Conservation (phyloP, 2,113 vertebrate species). For the Thamnaconus septentrionalis region DNA sequence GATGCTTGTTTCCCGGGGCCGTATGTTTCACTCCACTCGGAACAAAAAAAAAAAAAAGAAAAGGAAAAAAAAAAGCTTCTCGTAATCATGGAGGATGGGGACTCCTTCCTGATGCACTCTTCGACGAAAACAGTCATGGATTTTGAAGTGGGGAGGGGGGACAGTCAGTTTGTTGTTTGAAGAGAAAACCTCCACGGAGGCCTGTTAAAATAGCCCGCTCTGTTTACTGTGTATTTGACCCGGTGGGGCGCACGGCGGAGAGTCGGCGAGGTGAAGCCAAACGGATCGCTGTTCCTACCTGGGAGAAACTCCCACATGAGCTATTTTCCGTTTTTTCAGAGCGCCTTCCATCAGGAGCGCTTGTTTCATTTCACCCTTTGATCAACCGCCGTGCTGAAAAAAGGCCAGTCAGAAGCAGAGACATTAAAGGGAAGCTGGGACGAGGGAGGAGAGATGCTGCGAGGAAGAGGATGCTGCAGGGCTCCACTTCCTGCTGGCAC, state of each 20-base stretch:
- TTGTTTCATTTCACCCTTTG: constrained; percentile 54
- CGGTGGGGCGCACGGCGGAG: constrained; percentile 27
- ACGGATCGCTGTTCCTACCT: constrained; percentile 45
- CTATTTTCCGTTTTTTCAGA: constrained; percentile 49
- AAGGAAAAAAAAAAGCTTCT: constrained; percentile 3
- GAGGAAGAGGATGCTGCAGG: neutral
- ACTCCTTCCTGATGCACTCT: constrained; percentile 17
- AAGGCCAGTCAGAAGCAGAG: constrained; percentile 7
- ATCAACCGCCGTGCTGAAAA: constrained; percentile 39
- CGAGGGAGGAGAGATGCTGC: neutral
- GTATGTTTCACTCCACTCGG: constrained; percentile 13
- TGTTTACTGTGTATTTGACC: constrained; percentile 55
- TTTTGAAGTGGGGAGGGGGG: no score
- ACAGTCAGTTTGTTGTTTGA: constrained; percentile 52
- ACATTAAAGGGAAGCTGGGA: neutral
- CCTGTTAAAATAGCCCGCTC: constrained; percentile 47
- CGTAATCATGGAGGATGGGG: constrained; percentile 27
- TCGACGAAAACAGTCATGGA: neutral
- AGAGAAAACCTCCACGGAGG: constrained; percentile 35
- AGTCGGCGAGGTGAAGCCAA: constrained; percentile 32
- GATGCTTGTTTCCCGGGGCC: constrained; percentile 34
- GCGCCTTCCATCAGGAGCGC: constrained; percentile 27
- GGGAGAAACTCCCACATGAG: constrained; percentile 38
- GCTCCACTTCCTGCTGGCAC: no score
- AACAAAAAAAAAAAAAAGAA: no score